Base-by-base conservation (phyloP, 2,888 invertebrate species). In the Troglohyphantes excavatus region DNA sequence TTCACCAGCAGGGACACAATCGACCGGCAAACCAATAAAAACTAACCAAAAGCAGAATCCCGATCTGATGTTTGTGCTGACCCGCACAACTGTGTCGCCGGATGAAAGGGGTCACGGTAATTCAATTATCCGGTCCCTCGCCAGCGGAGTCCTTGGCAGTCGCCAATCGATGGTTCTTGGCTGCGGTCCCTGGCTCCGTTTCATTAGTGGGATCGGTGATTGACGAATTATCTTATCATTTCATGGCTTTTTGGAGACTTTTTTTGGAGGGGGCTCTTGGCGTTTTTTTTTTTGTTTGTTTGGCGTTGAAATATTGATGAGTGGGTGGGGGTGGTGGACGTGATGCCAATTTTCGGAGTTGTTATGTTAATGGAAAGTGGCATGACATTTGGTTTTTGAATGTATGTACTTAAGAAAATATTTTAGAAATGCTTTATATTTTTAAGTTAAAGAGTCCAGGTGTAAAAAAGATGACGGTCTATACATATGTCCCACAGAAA, bases 211-310 rank as follows among this genome's bases (percentile, higher is more conserved):
- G n/a, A 46, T 33, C 68, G 73, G 67, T 88, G 87, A 88, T 81
- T 73, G 81, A 88, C 65, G 81, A 88, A 88, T 81, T 86, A 79
- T 79, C 67, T 78, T 70, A 72, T 86, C 86, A 33, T 46, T n/a
- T n/a, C 27, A 21, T 53, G 26, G 43, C 17, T 13, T 53, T 53
- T 53, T 53, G 9, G n/a, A 2, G 2, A 29, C 5, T 59, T 33
- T 63, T 76, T 63, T 39, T 33, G 33, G 33, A n/a, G 63, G n/a
- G 6, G 61, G 13, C 53, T 53, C 17, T 53, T 53, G 13, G 13
- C n/a, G 39, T 63, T 76, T 63, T 76, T 63, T 78, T 61, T 19
- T 61, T 7, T 43, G 61, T n/a, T 68, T 33, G 13, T 68, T 26
- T 29, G 9, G 68, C 1, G 1, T 53, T 53, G 33, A 33, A 33